A percentile compares a stretch with the other conserved stretches of the same genome.
These are phyloP conservation scores for Dasysyrphus tricinctus DNA, from an alignment of 2,888 invertebrate species.

Conservation along the genomic window DNA sequence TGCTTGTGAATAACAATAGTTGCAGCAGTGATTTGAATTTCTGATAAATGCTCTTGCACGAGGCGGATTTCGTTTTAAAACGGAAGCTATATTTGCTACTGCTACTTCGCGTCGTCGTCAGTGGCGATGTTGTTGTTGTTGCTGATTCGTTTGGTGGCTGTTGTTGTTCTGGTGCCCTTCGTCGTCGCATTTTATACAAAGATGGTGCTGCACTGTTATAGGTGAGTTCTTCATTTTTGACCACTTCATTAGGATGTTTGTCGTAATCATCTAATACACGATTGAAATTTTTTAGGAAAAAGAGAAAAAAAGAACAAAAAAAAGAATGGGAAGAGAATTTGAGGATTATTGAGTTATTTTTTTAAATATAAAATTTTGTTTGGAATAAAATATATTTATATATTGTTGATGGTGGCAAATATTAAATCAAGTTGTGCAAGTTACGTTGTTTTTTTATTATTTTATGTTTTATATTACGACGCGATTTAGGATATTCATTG, in stretches of 20 bases:
- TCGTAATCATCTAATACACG: slow-evolving; percentile 89
- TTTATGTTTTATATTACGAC: slow-evolving; percentile 2
- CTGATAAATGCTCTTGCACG: slow-evolving; percentile 58
- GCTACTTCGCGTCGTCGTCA: slow-evolving; percentile 11
- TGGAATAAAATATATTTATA: neutral
- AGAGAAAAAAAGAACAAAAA: slow-evolving; percentile 13
- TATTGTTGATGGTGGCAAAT: slow-evolving; percentile 58
- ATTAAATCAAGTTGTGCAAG: slow-evolving; percentile 66
- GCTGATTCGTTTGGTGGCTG: neutral
- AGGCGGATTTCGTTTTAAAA: slow-evolving; percentile 28
- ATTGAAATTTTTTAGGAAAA: slow-evolving; percentile 29
- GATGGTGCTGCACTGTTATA: slow-evolving; percentile 85
- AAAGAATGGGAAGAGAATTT: slow-evolving; percentile 11
- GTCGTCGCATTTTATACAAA: slow-evolving; percentile 59
- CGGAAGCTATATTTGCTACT: slow-evolving; percentile 22
- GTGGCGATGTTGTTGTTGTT: slow-evolving; percentile 1
- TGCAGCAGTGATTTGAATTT: slow-evolving; percentile 68
- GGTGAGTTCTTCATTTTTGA: slow-evolving; percentile 95
- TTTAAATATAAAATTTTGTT: neutral
- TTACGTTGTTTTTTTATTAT: slow-evolving; percentile 12
- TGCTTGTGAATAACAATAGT: slow-evolving; percentile 64
- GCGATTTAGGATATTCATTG: slow-evolving; percentile 16
- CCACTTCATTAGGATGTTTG: slow-evolving; percentile 95
- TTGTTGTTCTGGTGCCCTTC: slow-evolving; percentile 30
- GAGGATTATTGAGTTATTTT: slow-evolving; percentile 15